Conservation (phyloP, 1,140 invertebrate species). For the Trinorchestia longiramus region DNA sequence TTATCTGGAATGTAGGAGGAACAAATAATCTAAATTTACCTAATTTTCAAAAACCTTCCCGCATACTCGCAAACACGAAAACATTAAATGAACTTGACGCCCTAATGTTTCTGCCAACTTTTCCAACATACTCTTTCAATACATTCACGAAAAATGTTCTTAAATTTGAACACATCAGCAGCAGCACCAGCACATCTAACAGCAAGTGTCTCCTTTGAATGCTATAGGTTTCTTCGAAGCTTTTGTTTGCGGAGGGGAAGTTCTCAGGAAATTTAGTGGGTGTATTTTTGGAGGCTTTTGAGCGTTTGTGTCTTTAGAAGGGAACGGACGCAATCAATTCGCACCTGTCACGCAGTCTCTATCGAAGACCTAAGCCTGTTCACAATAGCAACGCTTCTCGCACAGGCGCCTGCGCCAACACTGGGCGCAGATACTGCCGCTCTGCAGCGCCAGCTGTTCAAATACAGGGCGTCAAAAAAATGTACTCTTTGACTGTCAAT, state of each 20-base stretch:
- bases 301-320: background rate
- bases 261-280: background rate
- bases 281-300: background rate
- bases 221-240: background rate
- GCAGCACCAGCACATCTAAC: no score
- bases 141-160: background rate
- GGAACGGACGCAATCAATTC: conserved; percentile 1
- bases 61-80: no score
- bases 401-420: no score
- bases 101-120: background rate
- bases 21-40: no score
- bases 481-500: no score
- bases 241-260: background rate
- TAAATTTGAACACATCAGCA: background rate
- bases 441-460: no score
- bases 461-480: no score
- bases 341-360: background rate
- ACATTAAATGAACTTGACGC: background rate
- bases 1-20: no score
- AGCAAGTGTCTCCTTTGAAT: background rate
- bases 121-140: background rate
- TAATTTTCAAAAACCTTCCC: no score
- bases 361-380: background rate
- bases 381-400: background rate
- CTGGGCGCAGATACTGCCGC: no score